phyloP scores from a whole-genome alignment of 2,113 vertebrate genomes.

The Benitochromis conjunctus region DNA sequence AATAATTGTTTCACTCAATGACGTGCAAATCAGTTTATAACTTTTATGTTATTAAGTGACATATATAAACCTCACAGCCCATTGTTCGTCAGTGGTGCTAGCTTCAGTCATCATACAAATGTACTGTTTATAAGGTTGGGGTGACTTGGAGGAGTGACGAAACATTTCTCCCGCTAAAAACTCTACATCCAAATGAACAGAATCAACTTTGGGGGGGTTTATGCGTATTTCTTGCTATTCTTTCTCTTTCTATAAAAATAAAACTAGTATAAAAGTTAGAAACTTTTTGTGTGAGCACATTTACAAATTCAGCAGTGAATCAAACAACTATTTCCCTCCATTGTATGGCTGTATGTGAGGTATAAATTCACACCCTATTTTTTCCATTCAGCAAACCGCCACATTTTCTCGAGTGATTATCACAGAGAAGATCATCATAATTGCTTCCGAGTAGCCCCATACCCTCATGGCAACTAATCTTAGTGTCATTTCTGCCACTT shows the following conservation, averaged over 20 bases:
- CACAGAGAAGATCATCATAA: background rate
- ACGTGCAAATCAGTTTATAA: background rate
- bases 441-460: background rate
- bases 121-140: background rate
- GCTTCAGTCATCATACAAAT: background rate
- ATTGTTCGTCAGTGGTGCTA: background rate
- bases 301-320: background rate
- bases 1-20: background rate
- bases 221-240: background rate
- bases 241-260: background rate
- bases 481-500: constrained; percentile 53
- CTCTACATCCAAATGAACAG: background rate
- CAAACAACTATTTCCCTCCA: background rate
- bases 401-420: background rate
- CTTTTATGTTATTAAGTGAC: background rate
- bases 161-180: background rate
- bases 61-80: background rate
- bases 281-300: background rate
- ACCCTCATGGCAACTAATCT: constrained; percentile 9
- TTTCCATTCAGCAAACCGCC: background rate
- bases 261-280: background rate
- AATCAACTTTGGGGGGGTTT: background rate
- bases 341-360: background rate
- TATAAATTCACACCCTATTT: background rate
- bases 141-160: background rate